Percentiles rank a stretch among this genome's conserved stretches.
phyloP scores from a whole-genome alignment of 2,797 vertebrate genomes.

The Onychomys leucogaster region DNA sequence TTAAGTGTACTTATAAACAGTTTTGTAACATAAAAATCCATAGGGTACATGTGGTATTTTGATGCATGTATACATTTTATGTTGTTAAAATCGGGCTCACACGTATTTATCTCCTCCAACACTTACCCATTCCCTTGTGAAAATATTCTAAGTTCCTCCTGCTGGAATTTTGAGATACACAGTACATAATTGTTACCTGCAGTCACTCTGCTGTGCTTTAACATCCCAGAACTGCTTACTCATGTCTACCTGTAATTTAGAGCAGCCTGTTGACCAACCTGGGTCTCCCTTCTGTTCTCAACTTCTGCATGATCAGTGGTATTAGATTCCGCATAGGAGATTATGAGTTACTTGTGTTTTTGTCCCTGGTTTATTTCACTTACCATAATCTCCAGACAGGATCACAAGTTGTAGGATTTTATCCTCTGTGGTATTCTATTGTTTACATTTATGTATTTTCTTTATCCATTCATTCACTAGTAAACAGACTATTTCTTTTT shows the following conservation, averaged over 20 bases:
- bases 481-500: neutral
- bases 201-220: neutral
- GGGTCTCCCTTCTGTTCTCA: neutral
- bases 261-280: neutral
- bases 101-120: neutral
- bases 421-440: conserved; percentile 1
- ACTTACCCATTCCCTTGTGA: neutral
- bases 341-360: neutral
- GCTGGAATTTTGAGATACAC: neutral
- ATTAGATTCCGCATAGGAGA: neutral
- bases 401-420: neutral
- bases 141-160: neutral
- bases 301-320: neutral
- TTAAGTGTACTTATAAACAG: neutral
- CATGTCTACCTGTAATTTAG: neutral
- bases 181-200: neutral
- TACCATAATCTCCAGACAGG: neutral
- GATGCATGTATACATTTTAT: neutral
- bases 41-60: neutral
- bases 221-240: neutral
- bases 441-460: neutral
- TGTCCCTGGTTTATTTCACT: neutral
- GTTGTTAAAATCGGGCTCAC: neutral
- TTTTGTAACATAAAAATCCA: neutral
- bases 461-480: neutral